Percentiles rank a stretch among this genome's conserved stretches.
Conservation (phyloP, 2,113 vertebrate species). For the Delphinapterus leucas region DNA sequence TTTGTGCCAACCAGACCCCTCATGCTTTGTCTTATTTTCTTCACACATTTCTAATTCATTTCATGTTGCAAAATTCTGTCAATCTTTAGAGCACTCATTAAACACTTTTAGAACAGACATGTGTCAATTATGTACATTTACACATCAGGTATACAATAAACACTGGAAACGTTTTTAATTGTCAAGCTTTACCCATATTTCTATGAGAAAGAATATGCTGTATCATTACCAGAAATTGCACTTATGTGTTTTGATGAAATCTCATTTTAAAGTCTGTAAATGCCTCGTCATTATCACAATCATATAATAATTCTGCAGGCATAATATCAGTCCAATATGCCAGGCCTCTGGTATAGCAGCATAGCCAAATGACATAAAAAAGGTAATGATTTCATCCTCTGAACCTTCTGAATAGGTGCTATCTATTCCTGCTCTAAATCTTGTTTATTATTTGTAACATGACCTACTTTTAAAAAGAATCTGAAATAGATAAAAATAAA, state of each 20-base stretch:
- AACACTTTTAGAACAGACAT: background rate
- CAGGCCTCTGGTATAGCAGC: background rate
- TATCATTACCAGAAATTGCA: background rate
- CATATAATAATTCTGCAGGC: background rate
- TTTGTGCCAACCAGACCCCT: background rate
- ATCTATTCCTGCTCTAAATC: background rate
- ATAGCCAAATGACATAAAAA: background rate
- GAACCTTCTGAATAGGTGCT: background rate
- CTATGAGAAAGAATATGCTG: background rate
- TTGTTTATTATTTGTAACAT: constrained; percentile 21
- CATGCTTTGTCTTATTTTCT: background rate
- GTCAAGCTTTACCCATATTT: background rate
- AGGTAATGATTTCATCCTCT: background rate
- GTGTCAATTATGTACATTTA: background rate
- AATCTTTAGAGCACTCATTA: background rate
- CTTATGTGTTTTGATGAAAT: background rate
- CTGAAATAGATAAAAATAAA: constrained; percentile 30
- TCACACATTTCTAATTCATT: background rate
- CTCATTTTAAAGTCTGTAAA: constrained; percentile 2
- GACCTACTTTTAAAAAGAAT: constrained; percentile 31
- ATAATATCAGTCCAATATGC: background rate
- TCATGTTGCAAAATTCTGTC: constrained; percentile 2
- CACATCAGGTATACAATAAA: background rate
- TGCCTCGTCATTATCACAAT: background rate
- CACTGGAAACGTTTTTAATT: background rate